Evolutionary conservation across 2,113 vertebrate species (phyloP).

Genomic region (Sula dactylatra): DNA sequence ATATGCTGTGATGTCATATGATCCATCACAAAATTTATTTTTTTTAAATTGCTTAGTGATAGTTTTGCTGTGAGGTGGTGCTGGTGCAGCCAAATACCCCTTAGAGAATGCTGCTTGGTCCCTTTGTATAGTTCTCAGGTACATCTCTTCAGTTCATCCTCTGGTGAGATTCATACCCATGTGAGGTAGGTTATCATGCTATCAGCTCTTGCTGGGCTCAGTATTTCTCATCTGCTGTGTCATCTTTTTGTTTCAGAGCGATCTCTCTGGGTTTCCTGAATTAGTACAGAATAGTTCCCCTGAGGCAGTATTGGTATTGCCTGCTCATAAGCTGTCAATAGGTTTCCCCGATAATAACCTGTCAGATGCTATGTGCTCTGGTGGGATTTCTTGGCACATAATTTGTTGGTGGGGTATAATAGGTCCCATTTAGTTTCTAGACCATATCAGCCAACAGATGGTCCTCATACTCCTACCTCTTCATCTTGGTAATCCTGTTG

Average conservation of each 20-base stretch:
- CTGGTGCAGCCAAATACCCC: neutral
- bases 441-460: neutral
- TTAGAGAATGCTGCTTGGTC: neutral
- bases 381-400: neutral
- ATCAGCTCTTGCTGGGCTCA: neutral
- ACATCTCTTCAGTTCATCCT: neutral
- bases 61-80: neutral
- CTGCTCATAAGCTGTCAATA: neutral
- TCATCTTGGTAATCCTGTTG: neutral
- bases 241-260: neutral
- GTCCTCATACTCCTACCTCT: neutral
- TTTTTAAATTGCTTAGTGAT: neutral
- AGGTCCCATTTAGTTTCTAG: neutral
- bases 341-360: neutral
- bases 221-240: neutral
- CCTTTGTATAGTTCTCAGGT: neutral
- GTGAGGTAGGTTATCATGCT: neutral
- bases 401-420: neutral
- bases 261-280: neutral
- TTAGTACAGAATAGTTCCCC: too few species aligned
- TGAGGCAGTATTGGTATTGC: neutral
- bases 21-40: neutral
- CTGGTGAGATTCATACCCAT: neutral
- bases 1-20: neutral
- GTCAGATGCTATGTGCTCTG: neutral